phyloP scores from a whole-genome alignment of 2,797 vertebrate species.

The Choloepus didactylus region DNA sequence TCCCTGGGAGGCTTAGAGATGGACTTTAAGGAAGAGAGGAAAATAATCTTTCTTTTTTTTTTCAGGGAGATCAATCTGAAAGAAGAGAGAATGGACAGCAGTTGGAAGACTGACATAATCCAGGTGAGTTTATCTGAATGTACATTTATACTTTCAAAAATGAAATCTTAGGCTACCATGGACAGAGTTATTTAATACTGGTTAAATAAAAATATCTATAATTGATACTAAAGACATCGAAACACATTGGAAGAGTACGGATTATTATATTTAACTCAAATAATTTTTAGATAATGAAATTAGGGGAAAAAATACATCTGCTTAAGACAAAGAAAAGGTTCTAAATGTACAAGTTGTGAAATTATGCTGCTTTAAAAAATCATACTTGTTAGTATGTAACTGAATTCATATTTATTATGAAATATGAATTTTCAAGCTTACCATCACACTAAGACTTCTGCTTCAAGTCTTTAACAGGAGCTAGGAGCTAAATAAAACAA shows the following conservation, averaged over 20 bases:
- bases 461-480: slow-evolving; percentile 16
- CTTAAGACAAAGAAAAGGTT: background rate
- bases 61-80: too few species aligned
- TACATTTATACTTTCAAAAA: background rate
- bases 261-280: background rate
- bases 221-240: background rate
- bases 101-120: background rate
- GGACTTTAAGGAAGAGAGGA: too few species aligned
- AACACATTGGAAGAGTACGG: background rate
- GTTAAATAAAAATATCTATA: background rate
- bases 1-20: too few species aligned
- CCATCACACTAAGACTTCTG: slow-evolving; percentile 2
- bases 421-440: slow-evolving; percentile 39
- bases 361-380: slow-evolving; percentile 22
- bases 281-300: slow-evolving; percentile 49
- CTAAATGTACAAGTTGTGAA: background rate
- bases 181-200: background rate
- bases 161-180: background rate
- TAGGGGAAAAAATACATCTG: background rate
- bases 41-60: too few species aligned
- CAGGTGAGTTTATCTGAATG: background rate
- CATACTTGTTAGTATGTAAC: background rate
- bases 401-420: background rate
- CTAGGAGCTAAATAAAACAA: background rate
- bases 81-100: too few species aligned